Evolutionary conservation across 2,888 invertebrate species (phyloP), one percentile per base, ranked within the genome.

Genomic region (Dascillus cervinus): DNA sequence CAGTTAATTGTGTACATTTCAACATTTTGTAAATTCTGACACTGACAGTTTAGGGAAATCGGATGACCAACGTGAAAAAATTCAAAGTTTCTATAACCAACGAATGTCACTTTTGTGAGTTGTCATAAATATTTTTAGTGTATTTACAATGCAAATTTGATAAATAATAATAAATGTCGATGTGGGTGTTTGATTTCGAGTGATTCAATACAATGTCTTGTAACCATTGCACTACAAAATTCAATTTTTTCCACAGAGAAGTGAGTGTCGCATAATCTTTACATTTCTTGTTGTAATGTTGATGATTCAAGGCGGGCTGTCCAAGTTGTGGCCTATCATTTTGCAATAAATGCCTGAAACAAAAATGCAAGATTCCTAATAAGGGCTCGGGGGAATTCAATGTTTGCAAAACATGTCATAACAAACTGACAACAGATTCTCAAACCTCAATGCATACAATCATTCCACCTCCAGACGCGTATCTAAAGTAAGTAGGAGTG

Each of bases 281-380:
- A 24, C 11, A 15, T 29, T 20, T 14, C 15, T 23, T 17, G 22
- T 6, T 22, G 23, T 26, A 10, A 24, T 28, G 5, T 11, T 23
- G 22, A 17, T 32, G 21, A 22, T 71, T 73, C 43, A 65, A 89
- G 88, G 72, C 76, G 66, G 88, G 84, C 11, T 91, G 90, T 59
- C 80, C 85, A 22, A 75, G 74, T 52, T 91, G 90, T 66, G 86
- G 86, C 14, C 81, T 82, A 64, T 82, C 86, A 25, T 87, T 79
- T 64, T 91, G 90, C 60, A 75, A 73, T 37, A 87, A 82, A 61
- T 91, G 90, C 60, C 65, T 90, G 26, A 76, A 77, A 46, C 73
- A 82, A 49, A 82, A 82, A 62, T 67, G 75, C 37, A 72, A 74
- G 49, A 64, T 87, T 35, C 71, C 80, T 5, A 77, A 66, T 39